Evolutionary conservation across 2,888 invertebrate genomes (phyloP).

Genomic region (Eupithecia insigniata): DNA sequence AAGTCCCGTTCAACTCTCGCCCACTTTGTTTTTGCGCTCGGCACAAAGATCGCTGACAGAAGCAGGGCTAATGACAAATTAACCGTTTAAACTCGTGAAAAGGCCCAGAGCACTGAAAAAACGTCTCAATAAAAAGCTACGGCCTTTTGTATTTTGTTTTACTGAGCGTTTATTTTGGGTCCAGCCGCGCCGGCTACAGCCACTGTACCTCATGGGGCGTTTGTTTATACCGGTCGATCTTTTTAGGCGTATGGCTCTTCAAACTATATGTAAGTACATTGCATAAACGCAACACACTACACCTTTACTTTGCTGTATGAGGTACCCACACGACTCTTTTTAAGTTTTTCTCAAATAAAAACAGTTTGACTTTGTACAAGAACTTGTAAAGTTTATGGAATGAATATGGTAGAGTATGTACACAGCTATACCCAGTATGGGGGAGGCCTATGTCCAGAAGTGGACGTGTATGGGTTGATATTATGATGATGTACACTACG

Average conservation of each 20-base stretch:
- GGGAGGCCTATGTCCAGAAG: too few relatives aligned
- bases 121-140: constrained; percentile 62
- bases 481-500: too few relatives aligned
- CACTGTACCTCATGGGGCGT: neutral
- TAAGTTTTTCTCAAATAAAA: neutral
- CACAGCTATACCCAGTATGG: too few relatives aligned
- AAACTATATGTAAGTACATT: too few relatives aligned
- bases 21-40: constrained; percentile 57
- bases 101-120: constrained; percentile 58
- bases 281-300: neutral
- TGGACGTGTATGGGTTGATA: too few relatives aligned
- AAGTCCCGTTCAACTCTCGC: constrained; percentile 49
- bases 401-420: constrained; percentile 6
- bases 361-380: neutral
- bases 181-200: constrained; percentile 24
- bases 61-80: constrained; percentile 78
- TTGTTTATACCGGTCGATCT: neutral
- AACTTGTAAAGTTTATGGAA: neutral
- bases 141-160: constrained; percentile 66
- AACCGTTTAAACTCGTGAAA: constrained; percentile 72
- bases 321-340: neutral
- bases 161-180: constrained; percentile 68
- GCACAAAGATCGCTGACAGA: constrained; percentile 70
- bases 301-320: neutral
- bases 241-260: neutral